Conservation (phyloP, 2,113 vertebrate genomes). For the Epinephelus cyanopodus region DNA sequence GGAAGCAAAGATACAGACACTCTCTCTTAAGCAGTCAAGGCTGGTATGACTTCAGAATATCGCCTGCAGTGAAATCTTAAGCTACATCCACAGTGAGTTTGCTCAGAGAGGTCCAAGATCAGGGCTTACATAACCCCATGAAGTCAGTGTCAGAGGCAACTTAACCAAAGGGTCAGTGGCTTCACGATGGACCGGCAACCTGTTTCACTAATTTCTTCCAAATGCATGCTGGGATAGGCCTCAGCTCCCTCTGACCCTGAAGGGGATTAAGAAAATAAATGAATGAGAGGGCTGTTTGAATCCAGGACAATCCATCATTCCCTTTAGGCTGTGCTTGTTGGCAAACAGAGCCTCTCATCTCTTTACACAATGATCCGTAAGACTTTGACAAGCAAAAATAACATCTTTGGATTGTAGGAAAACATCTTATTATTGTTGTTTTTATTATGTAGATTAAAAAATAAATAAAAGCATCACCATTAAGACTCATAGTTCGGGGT, state of each 20-base stretch:
- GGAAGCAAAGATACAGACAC: neutral
- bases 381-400: neutral
- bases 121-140: conserved; percentile 13
- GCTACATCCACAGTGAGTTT: neutral
- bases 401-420: neutral
- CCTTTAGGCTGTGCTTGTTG: neutral
- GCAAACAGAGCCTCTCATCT: neutral
- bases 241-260: conserved; percentile 12
- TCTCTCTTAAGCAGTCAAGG: neutral
- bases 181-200: conserved; percentile 9
- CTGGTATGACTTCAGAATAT: neutral
- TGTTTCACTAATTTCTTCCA: conserved; percentile 13
- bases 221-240: conserved; percentile 33
- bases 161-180: conserved; percentile 37
- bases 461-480: neutral
- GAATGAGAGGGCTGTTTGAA: conserved; percentile 29
- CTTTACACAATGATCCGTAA: neutral
- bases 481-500: neutral
- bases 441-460: neutral
- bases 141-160: conserved; percentile 3
- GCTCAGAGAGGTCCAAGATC: neutral
- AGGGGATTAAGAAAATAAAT: conserved; percentile 41
- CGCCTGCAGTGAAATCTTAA: conserved; percentile 2
- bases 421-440: neutral
- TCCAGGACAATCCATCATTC: neutral